Evolutionary conservation across 2,113 vertebrate genomes (phyloP), one percentile per base, ranked within the genome.

Genomic region (Ammodytes marinus): DNA sequence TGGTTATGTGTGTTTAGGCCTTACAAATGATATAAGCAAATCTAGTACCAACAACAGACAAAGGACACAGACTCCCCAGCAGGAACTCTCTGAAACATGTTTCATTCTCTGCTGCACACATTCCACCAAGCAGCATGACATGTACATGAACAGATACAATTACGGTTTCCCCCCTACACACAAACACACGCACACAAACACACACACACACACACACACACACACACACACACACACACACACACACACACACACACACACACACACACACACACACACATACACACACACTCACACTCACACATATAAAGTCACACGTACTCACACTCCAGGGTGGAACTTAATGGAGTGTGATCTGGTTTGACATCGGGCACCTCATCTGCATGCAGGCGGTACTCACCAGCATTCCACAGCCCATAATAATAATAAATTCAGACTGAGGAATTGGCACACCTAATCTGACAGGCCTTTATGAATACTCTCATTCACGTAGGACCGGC

Each of bases 321-420:
- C 76, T 46, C 74, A 39, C 68, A 86, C 77, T 79, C 58, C 19
- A 19, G 75, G 82, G 70, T 67, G 61, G 52, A 66, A 82, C 77
- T 67, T 92, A 94, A 94, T 91, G 90, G 91, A 92, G 85, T 91
- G 82, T 88, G 89, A 93, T 93, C 55, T 64, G 76, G 83, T 86
- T 77, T 89, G 90, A 92, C 88, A 47, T 80, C 49, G 46, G 57
- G 76, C 66, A 72, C 55, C 89, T 93, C 93, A 92, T 94, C 86
- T 88, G 82, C 90, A 91, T 94, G 86, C 92, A 86, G 83, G 59
- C 40, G 13, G 82, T 76, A 71, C 82, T 86, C 77, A 65, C 76
- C 80, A 79, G 42, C 74, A 55, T 74, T 82, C 79, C 83, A 52
- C 14, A 19, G 64, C 79, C 84, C 55, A 74, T 85, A 90, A 88